Evolutionary conservation across 2,797 vertebrate species (phyloP), one percentile per base, ranked within the genome.

Genomic region (Euthynnus affinis): DNA sequence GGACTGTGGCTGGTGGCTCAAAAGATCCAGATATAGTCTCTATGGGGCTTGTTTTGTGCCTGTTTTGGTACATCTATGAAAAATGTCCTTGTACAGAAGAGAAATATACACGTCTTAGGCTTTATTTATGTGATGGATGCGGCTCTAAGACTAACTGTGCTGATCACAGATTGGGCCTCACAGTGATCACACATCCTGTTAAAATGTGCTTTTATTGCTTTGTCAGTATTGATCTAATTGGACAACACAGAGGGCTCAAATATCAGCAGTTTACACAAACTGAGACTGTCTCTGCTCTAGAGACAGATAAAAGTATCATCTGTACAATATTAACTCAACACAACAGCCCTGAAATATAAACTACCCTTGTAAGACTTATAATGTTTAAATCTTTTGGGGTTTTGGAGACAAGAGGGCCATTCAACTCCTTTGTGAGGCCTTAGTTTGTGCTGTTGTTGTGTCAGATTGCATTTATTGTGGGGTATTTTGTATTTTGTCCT

Each of bases 191-290:
- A 2, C 46, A 34, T 64, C 58, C 62, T 64, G 44, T 51, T 9
- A 34, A 46, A 29, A 5, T 12, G 44, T 49, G 27, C 25, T 49
- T 32, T 48, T 22, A 46, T 46, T 15, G 17, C 15, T 48, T 15
- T 7, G 44, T 48, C 14, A 15, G 44, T 48, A 48, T 48, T 48
- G 44, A 48, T 20, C 29, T 49, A 15, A 6, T 34, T 23, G 13
- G 6, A 3, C 25, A 34, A 10, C 27, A 34, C 59, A 32, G 27
- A 29, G 27, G 63, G 56, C 51, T 55, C 34, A 53, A 23, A 64
- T 40, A 29, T 57, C 57, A 37, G 56, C 59, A 17, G 14, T 17
- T 10, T 57, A 6, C 32, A 71, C 27, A 68, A 52, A 76, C 44
- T 9, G 23, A 71, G 23, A 9, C 7, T 13, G 0, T 48, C 9